These are phyloP conservation scores for Lepidonotus clava DNA, from an alignment of 2,888 invertebrate species.

Conservation along the genomic window DNA sequence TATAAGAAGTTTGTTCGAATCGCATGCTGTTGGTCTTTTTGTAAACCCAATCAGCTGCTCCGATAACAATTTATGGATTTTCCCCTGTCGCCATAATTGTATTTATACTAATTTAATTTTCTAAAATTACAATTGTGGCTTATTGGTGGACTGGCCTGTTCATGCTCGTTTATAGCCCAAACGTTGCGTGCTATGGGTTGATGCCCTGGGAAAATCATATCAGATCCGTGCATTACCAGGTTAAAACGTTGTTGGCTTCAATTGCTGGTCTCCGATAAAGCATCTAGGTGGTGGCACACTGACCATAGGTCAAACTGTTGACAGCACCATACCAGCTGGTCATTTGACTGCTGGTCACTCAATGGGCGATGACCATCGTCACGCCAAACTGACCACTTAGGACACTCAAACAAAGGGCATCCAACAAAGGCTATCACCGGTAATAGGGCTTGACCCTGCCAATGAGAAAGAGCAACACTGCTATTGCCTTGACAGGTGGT, in stretches of 20 bases:
- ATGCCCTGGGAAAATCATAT: background rate
- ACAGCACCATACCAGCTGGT: background rate
- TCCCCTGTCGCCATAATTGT: background rate
- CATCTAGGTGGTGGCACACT: background rate
- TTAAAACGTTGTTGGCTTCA: background rate
- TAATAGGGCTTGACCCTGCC: background rate
- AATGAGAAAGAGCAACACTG: background rate
- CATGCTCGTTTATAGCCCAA: background rate
- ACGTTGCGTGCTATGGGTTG: background rate
- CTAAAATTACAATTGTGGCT: background rate
- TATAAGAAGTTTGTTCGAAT: background rate
- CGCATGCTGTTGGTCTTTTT: background rate
- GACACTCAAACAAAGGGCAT: background rate
- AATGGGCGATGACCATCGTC: slow-evolving; percentile 29
- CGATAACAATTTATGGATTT: background rate
- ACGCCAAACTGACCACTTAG: slow-evolving; percentile 33
- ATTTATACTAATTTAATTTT: background rate
- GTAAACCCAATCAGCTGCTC: background rate
- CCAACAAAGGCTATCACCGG: background rate
- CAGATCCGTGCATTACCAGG: background rate
- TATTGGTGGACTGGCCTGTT: background rate
- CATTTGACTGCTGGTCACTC: slow-evolving; percentile 8
- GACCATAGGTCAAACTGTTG: slow-evolving; percentile 15
- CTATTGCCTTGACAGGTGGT: background rate
- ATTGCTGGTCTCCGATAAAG: background rate